phyloP scores from a whole-genome alignment of 2,113 vertebrate species.

The Ranitomeya imitator region DNA sequence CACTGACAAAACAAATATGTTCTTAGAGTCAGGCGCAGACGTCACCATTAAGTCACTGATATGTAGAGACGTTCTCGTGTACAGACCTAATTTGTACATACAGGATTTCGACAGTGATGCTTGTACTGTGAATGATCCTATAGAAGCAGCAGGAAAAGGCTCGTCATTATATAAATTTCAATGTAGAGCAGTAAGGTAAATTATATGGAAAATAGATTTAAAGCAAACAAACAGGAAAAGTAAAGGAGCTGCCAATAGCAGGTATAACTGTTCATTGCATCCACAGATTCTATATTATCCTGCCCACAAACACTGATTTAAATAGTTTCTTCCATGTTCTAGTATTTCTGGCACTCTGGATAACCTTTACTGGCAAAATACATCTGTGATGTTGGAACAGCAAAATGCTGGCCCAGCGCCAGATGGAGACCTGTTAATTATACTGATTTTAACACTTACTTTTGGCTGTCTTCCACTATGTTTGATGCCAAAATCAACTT shows the following conservation, averaged over 20 bases:
- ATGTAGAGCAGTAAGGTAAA: neutral
- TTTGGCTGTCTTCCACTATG: neutral
- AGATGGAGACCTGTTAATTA: slow-evolving; percentile 6
- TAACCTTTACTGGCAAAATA: slow-evolving; percentile 56
- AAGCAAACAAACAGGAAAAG: neutral
- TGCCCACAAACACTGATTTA: neutral
- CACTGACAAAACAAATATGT: slow-evolving; percentile 62
- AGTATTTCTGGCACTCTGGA: slow-evolving; percentile 42
- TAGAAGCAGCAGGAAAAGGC: neutral
- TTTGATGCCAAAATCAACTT: slow-evolving; percentile 49
- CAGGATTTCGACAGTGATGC: neutral
- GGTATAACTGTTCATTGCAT: neutral
- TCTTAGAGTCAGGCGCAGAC: neutral
- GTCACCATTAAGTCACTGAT: slow-evolving; percentile 61
- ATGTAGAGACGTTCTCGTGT: neutral
- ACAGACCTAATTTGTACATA: slow-evolving; percentile 20
- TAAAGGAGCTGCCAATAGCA: neutral
- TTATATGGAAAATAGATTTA: neutral
- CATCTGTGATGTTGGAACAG: slow-evolving; percentile 50
- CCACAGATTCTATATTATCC: neutral
- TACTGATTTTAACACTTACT: neutral
- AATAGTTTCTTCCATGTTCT: neutral
- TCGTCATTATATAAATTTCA: neutral
- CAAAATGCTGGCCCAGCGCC: neutral
- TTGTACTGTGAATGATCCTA: neutral